Base-by-base conservation (phyloP, 2,113 vertebrate species). In the Embiotoca jacksoni region DNA sequence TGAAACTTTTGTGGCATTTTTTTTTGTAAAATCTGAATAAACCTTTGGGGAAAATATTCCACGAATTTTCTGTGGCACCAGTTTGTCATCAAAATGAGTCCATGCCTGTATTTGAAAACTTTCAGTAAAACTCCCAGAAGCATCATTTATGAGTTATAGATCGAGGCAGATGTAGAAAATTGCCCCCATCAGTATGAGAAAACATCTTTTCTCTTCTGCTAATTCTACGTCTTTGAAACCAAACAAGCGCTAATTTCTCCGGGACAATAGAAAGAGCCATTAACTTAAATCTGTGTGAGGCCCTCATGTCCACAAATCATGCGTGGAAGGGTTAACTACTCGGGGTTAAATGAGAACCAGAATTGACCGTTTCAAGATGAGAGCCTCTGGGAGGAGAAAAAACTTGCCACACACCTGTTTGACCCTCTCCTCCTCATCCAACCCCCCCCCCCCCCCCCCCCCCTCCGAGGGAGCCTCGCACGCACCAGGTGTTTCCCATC, bases 401-500 rank as follows among this genome's bases (percentile, higher is more conserved):
- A 49, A 4, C 58, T 86, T 85, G 71, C 63, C 56, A 66, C 59
- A 13, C 30, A 7, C 62, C 57, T 75, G 6, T 0, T n/a, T 46
- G 67, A 47, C 56, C 1, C 41, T 23, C 76, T 70, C 49, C 79
- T 23, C 23, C 23, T 23, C 64, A 72, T 82, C 86, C 85, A 89
- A 89, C 85, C 88, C 76, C 72, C 7, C 62, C 56, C 10, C 8
- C 7, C 15, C 35, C 54, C 75, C 33, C 35, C 74, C 9, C 47
- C 41, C 15, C 47, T 55, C 54, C 13, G 3, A 59, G 56, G 75
- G 57, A 59, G 54, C n/a, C 36, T 32, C 23, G 59, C 54, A 60
- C 30, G 23, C 52, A 69, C 78, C 84, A 85, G 81, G 82, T 83
- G 87, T 79, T 89, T 86, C 63, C 80, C 70, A 49, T 76, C 5